Conservation (phyloP, 1,140 invertebrate species). For the Brachionus calyciflorus region DNA sequence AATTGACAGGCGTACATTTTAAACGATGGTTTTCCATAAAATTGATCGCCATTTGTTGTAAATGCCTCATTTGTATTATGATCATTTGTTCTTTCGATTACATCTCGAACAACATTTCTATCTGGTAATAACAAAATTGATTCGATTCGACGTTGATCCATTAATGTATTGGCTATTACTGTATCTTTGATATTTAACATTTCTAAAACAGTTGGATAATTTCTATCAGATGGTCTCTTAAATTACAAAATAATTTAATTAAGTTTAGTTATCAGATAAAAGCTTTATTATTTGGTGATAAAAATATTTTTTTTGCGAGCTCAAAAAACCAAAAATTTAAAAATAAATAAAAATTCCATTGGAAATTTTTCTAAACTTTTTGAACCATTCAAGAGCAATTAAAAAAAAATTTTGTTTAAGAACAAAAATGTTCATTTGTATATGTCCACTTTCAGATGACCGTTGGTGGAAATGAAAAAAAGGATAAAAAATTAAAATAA, state of each 20-base stretch:
- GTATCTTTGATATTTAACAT: slow-evolving; percentile 71
- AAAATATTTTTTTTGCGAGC: too few species aligned
- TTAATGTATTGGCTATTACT: slow-evolving; percentile 76
- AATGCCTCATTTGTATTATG: slow-evolving; percentile 55
- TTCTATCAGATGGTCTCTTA: slow-evolving; percentile 48
- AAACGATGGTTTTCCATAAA: slow-evolving; percentile 54
- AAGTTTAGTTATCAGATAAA: not conserved
- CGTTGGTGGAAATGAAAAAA: too few species aligned
- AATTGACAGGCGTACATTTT: slow-evolving; percentile 55
- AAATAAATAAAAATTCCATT: too few species aligned
- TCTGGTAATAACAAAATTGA: slow-evolving; percentile 57
- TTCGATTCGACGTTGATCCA: slow-evolving; percentile 69
- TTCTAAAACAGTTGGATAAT: slow-evolving; percentile 67
- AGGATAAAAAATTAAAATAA: too few species aligned
- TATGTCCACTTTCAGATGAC: too few species aligned
- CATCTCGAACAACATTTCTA: slow-evolving; percentile 52
- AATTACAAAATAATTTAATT: not conserved
- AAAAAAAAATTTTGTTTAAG: too few species aligned
- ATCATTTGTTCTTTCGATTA: slow-evolving; percentile 55
- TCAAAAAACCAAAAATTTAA: too few species aligned
- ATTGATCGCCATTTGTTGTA: slow-evolving; percentile 55
- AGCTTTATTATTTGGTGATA: too few species aligned
- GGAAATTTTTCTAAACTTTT: too few species aligned
- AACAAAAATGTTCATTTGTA: too few species aligned
- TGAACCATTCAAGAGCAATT: too few species aligned